Evolutionary conservation across 2,113 vertebrate genomes (phyloP).

Genomic region (Mormoops blainvillei): DNA sequence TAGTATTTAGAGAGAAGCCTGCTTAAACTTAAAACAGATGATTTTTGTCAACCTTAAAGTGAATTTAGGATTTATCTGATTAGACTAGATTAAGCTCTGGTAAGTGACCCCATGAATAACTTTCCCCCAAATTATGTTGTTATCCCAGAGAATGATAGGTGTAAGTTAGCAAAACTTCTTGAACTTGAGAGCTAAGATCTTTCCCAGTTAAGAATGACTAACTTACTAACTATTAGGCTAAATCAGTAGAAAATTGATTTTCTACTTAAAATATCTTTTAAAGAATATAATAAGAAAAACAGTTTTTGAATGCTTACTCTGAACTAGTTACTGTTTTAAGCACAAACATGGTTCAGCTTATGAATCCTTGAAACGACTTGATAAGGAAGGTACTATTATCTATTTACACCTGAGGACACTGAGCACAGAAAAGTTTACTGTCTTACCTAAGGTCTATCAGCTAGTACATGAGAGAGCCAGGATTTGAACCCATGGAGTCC

Average conservation of each 20-base stretch:
- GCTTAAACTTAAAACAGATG: conserved; percentile 2
- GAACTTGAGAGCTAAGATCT: conserved; percentile 28
- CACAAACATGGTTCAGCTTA: not conserved
- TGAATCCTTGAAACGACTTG: not conserved
- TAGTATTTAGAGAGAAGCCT: conserved; percentile 21
- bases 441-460: not conserved
- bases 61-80: conserved; percentile 25
- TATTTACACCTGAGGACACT: conserved; percentile 6
- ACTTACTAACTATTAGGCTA: not conserved
- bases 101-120: conserved; percentile 10
- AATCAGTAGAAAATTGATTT: conserved; percentile 18
- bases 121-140: not conserved
- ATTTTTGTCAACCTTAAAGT: conserved; percentile 18
- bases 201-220: not conserved
- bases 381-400: not conserved
- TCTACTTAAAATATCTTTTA: not conserved
- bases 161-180: not conserved
- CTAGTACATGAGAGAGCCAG: not conserved
- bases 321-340: not conserved
- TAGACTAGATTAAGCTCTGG: not conserved
- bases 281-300: not conserved
- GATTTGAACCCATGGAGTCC: not conserved
- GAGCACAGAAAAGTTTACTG: conserved; percentile 1
- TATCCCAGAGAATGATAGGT: not conserved
- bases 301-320: not conserved